These are phyloP conservation scores for Aplochiton taeniatus DNA, from an alignment of 2,797 vertebrate species.

Conservation along the genomic window DNA sequence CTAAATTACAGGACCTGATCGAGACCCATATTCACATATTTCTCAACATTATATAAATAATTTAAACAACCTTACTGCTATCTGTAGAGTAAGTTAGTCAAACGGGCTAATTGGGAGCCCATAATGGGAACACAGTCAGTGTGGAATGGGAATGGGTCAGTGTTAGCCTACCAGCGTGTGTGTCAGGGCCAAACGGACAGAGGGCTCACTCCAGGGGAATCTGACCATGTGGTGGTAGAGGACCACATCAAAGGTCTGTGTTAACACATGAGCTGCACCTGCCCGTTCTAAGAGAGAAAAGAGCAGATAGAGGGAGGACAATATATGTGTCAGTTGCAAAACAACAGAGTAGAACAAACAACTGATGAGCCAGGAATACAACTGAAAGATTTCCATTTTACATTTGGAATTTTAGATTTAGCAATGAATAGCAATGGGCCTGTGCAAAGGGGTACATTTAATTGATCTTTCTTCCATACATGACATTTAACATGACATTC, in stretches of 20 bases:
- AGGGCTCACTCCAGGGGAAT: constrained; percentile 68
- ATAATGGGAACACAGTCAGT: constrained; percentile 47
- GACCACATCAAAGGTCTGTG: constrained; percentile 67
- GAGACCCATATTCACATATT: too few species aligned
- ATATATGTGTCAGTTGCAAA: background rate
- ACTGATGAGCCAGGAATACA: too few species aligned
- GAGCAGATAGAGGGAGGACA: background rate
- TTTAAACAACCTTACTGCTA: too few species aligned
- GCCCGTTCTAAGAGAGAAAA: constrained; percentile 8
- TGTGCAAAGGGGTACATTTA: background rate
- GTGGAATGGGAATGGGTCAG: too few species aligned
- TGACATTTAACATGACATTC: background rate
- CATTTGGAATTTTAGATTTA: too few species aligned
- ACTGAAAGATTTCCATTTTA: too few species aligned
- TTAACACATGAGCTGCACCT: constrained; percentile 57
- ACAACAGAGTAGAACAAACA: background rate
- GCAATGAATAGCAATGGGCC: too few species aligned
- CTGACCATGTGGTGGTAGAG: constrained; percentile 65
- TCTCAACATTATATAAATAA: too few species aligned
- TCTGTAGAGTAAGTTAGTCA: too few species aligned
- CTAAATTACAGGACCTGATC: too few species aligned
- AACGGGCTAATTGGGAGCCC: constrained; percentile 24
- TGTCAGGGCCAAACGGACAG: constrained; percentile 63
- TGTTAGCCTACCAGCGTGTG: constrained; percentile 6
- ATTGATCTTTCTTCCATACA: constrained; percentile 3